Evolutionary conservation across 2,797 vertebrate genomes (phyloP).

Genomic region (Karalla daura): DNA sequence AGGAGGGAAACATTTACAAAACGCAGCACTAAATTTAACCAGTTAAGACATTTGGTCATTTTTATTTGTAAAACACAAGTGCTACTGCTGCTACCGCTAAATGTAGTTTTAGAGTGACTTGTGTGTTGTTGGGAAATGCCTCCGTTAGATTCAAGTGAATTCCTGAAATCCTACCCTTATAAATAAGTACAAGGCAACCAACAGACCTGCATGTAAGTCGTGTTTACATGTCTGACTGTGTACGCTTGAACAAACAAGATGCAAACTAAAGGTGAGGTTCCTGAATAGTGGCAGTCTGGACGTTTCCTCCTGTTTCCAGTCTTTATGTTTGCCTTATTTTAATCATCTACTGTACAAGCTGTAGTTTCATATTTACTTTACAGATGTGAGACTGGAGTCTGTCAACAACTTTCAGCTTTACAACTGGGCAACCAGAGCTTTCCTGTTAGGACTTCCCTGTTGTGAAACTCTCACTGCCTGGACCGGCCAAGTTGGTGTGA

Average conservation of each 20-base stretch:
- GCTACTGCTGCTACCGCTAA: background rate
- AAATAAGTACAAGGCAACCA: too few species aligned
- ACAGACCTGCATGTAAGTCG: too few species aligned
- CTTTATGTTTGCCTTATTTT: background rate
- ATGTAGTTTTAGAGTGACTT: background rate
- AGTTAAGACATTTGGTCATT: background rate
- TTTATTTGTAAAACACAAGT: background rate
- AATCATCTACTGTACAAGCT: background rate
- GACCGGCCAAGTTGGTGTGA: background rate
- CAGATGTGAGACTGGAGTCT: background rate
- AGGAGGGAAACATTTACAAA: background rate
- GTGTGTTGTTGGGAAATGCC: background rate
- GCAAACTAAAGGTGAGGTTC: background rate
- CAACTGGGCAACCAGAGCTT: background rate
- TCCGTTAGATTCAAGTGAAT: background rate
- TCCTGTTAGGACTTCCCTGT: background rate
- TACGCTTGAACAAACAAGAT: background rate
- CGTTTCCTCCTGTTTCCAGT: background rate
- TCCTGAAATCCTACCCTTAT: background rate
- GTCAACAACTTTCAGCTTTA: background rate
- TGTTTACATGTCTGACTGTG: background rate
- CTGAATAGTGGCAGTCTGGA: background rate
- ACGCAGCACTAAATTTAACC: background rate
- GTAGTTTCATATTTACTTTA: background rate
- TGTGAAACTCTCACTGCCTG: background rate